phyloP scores from a whole-genome alignment of 2,888 invertebrate genomes.

The Strigamia maritima region DNA sequence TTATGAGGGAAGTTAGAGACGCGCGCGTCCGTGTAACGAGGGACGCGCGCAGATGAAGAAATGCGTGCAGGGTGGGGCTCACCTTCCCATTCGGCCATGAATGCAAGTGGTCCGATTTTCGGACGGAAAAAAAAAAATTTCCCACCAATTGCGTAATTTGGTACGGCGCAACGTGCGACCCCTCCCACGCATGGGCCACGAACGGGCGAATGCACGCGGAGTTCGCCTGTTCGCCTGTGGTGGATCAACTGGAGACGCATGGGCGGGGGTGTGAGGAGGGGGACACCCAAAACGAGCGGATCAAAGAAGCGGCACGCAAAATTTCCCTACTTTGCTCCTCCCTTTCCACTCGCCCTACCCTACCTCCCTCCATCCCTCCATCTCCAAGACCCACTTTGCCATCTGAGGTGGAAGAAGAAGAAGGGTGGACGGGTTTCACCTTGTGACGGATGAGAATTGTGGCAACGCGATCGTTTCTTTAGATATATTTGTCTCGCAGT shows the following conservation, averaged over 20 bases:
- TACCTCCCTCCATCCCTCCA: background rate
- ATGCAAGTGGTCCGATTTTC: constrained; percentile 36
- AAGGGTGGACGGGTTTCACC: constrained; percentile 16
- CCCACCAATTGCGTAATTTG: constrained; percentile 31
- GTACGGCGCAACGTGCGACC: constrained; percentile 20
- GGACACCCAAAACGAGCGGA: constrained; percentile 13
- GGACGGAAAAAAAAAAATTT: constrained; percentile 2
- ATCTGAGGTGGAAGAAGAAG: constrained; percentile 33
- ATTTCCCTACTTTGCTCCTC: background rate
- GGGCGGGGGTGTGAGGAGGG: constrained; percentile 7
- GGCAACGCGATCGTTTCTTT: background rate
- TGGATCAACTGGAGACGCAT: constrained; percentile 23
- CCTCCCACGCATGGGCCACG: constrained; percentile 9
- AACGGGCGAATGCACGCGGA: constrained; percentile 18
- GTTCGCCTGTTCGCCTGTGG: constrained; percentile 24
- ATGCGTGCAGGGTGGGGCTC: constrained; percentile 25
- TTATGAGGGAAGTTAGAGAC: background rate
- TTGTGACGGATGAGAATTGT: constrained; percentile 10
- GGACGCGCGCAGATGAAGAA: constrained; percentile 28
- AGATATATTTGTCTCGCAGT: constrained; percentile 34
- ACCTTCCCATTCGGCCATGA: constrained; percentile 31
- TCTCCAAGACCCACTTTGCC: background rate
- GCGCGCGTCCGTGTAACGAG: background rate
- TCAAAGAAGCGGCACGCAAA: constrained; percentile 24
- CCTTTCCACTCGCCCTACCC: background rate